phyloP scores from a whole-genome alignment of 1,140 invertebrate species.

The Habropoda laboriosa region DNA sequence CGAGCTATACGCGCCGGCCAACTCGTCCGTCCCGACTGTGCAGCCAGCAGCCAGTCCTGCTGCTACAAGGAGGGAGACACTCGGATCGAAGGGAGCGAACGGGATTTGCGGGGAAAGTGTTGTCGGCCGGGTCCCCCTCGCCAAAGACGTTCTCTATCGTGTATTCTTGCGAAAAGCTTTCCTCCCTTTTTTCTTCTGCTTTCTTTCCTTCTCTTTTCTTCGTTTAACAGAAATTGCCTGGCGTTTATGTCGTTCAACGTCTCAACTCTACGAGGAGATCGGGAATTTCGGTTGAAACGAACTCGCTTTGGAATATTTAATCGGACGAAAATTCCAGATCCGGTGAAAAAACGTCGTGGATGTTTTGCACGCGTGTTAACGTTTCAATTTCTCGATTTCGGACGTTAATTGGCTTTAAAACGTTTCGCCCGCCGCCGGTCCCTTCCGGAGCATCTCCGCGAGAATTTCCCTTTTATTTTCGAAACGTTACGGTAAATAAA shows the following conservation, averaged over 20 bases:
- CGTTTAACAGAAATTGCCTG: background rate
- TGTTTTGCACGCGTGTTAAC: too few relatives aligned
- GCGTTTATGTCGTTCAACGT: too few relatives aligned
- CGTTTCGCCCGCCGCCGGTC: background rate
- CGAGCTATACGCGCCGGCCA: conserved; percentile 22
- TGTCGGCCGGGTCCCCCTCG: conserved; percentile 54
- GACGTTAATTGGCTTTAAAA: background rate
- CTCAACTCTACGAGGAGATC: too few relatives aligned
- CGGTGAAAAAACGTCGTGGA: too few relatives aligned
- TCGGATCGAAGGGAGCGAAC: conserved; percentile 48
- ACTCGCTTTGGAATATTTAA: too few relatives aligned
- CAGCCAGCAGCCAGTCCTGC: background rate
- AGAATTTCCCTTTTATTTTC: background rate
- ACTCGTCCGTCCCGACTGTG: conserved; percentile 7
- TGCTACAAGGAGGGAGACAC: conserved; percentile 37
- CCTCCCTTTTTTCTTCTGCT: too few relatives aligned
- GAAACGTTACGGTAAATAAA: background rate
- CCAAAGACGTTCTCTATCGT: background rate
- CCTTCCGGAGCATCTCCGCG: background rate
- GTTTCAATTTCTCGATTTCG: background rate
- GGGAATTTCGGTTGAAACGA: too few relatives aligned
- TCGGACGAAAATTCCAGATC: too few relatives aligned
- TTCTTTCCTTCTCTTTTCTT: background rate
- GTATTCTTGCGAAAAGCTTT: background rate
- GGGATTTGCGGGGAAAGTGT: conserved; percentile 61